phyloP scores from a whole-genome alignment of 1,140 invertebrate genomes.

The Apis cerana region DNA sequence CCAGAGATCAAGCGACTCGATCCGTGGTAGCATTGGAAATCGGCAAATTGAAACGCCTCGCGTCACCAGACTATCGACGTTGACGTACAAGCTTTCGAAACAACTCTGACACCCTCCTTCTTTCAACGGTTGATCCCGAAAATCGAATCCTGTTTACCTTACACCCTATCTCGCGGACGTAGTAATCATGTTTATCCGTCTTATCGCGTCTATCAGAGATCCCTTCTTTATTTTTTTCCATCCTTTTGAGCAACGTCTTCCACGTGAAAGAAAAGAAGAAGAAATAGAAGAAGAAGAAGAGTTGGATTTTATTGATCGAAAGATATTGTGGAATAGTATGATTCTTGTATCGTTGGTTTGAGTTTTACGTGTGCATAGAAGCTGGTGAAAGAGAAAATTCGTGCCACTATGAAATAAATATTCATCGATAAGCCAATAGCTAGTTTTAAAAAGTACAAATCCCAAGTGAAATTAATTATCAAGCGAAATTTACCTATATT shows the following conservation, averaged over 20 bases:
- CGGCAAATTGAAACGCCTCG: slow-evolving; percentile 68
- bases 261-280: background rate
- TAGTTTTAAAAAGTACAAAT: no score
- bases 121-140: background rate
- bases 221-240: background rate
- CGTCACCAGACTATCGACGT: slow-evolving; percentile 34
- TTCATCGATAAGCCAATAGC: no score
- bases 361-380: no score
- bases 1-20: slow-evolving; percentile 75
- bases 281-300: no score
- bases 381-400: no score
- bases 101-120: background rate
- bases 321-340: background rate
- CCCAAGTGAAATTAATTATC: no score
- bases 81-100: slow-evolving; percentile 9
- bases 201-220: background rate
- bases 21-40: slow-evolving; percentile 72
- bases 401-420: no score
- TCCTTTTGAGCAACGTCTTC: background rate
- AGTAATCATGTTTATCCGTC: background rate
- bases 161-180: background rate
- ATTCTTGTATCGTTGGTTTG: background rate
- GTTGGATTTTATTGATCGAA: background rate
- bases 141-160: slow-evolving; percentile 1
- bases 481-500: no score